Percentiles rank a stretch among this genome's conserved stretches.
Evolutionary conservation across 2,888 invertebrate genomes (phyloP).

Genomic region (Xanthorhoe spadicearia): DNA sequence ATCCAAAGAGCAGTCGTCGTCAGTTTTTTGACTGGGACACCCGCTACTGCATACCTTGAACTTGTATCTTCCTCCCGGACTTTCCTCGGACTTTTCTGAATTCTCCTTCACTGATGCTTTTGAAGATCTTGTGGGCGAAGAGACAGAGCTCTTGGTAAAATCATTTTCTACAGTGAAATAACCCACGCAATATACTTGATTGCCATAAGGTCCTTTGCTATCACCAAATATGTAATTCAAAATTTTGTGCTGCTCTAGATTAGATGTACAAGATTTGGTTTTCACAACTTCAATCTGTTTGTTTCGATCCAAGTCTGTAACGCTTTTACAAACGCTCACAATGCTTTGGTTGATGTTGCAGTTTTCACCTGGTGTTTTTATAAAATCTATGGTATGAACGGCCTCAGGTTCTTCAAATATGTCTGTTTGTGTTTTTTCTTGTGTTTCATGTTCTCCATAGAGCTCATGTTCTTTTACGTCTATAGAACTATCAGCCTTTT

Average conservation of each 20-base stretch:
- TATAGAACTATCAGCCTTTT: slow-evolving; percentile 18
- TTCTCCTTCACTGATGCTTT: slow-evolving; percentile 41
- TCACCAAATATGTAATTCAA: slow-evolving; percentile 67
- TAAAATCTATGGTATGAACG: not conserved
- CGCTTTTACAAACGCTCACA: slow-evolving; percentile 53
- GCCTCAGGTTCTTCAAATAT: not conserved
- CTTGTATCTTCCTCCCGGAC: slow-evolving; percentile 44
- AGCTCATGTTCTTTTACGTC: slow-evolving; percentile 4
- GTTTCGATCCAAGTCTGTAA: slow-evolving; percentile 45
- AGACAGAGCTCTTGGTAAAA: slow-evolving; percentile 35
- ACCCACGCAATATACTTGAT: slow-evolving; percentile 65
- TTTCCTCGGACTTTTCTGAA: slow-evolving; percentile 42
- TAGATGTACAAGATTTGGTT: slow-evolving; percentile 58
- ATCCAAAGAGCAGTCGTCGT: slow-evolving; percentile 50
- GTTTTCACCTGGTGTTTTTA: slow-evolving; percentile 4
- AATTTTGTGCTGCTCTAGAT: slow-evolving; percentile 51
- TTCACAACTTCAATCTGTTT: slow-evolving; percentile 45
- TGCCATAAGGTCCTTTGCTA: slow-evolving; percentile 49
- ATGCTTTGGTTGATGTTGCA: slow-evolving; percentile 28
- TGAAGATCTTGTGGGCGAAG: slow-evolving; percentile 20
- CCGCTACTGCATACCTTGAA: slow-evolving; percentile 53
- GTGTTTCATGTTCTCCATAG: not conserved
- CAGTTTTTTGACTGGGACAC: slow-evolving; percentile 47
- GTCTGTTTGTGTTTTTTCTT: not conserved
- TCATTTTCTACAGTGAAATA: slow-evolving; percentile 70